phyloP scores from a whole-genome alignment of 2,888 invertebrate species.

The Phaedon cochleariae region DNA sequence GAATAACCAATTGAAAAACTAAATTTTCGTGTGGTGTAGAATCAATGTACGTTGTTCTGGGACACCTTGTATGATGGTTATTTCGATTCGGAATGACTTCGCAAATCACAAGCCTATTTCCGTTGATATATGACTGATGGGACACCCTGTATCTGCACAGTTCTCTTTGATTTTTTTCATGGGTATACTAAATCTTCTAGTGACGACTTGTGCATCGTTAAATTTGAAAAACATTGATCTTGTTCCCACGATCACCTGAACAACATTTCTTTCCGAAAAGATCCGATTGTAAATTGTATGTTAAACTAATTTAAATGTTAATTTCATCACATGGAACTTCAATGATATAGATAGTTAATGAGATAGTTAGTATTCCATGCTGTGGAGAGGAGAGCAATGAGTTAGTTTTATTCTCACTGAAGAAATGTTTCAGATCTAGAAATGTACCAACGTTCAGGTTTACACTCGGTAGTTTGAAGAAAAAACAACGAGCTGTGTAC shows the following conservation, averaged over 20 bases:
- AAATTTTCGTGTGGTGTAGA: too few relatives aligned
- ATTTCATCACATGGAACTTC: conserved; percentile 4
- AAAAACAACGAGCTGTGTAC: too few relatives aligned
- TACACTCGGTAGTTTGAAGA: neutral
- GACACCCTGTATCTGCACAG: too few relatives aligned
- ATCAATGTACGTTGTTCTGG: too few relatives aligned
- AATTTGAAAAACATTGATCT: neutral
- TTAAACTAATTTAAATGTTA: conserved; percentile 11
- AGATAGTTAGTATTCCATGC: conserved; percentile 11
- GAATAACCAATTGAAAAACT: too few relatives aligned
- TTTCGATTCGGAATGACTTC: too few relatives aligned
- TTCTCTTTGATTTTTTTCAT: neutral
- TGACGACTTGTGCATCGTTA: neutral
- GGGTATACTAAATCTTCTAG: neutral
- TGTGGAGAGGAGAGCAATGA: neutral
- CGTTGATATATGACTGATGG: too few relatives aligned
- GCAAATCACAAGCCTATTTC: too few relatives aligned
- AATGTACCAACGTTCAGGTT: neutral
- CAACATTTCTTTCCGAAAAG: neutral
- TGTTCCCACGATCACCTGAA: neutral
- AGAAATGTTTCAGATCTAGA: neutral
- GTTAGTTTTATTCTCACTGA: conserved; percentile 9
- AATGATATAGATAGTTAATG: conserved; percentile 7
- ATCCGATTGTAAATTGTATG: conserved; percentile 1
- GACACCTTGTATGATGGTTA: too few relatives aligned